Conservation (phyloP, 2,888 invertebrate genomes). For the Cerastoderma edule region DNA sequence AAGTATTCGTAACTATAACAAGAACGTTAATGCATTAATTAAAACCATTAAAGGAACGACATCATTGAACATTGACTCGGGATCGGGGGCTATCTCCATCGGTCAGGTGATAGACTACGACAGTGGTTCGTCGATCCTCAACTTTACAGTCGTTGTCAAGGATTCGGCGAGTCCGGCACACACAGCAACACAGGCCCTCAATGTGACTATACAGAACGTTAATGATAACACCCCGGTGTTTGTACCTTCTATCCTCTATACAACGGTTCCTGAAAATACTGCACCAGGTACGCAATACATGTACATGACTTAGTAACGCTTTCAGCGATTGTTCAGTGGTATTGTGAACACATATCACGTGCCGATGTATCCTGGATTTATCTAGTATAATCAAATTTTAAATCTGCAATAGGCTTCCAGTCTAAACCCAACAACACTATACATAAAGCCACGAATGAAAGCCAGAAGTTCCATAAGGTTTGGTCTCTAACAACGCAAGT, state of each 20-base stretch:
- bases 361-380: conserved; percentile 43
- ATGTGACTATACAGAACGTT: conserved; percentile 45
- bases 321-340: too few species aligned
- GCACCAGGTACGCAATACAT: conserved; percentile 9
- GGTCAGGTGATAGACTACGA: conserved; percentile 65
- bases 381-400: background rate
- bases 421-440: conserved; percentile 63
- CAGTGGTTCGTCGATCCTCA: conserved; percentile 19
- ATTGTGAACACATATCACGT: conserved; percentile 64
- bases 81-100: conserved; percentile 54
- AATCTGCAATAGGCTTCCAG: conserved; percentile 52
- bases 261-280: conserved; percentile 55
- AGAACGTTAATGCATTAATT: too few species aligned
- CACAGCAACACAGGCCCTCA: conserved; percentile 23
- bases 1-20: too few species aligned
- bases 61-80: conserved; percentile 54
- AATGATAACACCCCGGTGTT: conserved; percentile 74
- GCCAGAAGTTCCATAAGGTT: background rate
- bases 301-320: too few species aligned
- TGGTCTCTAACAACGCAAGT: too few species aligned
- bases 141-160: conserved; percentile 11
- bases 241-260: conserved; percentile 51
- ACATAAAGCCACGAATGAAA: conserved; percentile 44
- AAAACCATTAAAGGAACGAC: background rate
- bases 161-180: conserved; percentile 19